A percentile compares a stretch with the other conserved stretches of the same genome.
These are phyloP conservation scores for Emys orbicularis DNA, from an alignment of 2,797 vertebrate genomes.

Conservation along the genomic window DNA sequence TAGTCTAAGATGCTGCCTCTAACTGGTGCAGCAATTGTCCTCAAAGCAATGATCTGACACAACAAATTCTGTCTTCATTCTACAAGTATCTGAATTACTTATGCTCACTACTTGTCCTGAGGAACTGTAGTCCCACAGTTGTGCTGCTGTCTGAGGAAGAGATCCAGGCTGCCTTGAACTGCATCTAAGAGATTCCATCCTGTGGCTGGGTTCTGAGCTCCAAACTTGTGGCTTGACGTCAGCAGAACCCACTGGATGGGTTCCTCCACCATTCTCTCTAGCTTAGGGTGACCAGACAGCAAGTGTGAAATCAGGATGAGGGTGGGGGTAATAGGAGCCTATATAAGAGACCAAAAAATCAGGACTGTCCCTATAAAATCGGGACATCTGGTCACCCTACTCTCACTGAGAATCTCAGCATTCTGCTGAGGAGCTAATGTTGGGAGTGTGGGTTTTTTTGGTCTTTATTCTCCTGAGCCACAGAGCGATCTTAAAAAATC, in stretches of 20 bases:
- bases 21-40: not conserved
- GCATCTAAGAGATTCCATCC: not conserved
- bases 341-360: too few relatives aligned
- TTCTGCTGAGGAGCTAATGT: too few relatives aligned
- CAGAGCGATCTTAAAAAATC: not conserved
- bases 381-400: too few relatives aligned
- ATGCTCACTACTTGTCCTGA: not conserved
- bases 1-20: too few relatives aligned
- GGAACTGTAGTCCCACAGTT: too few relatives aligned
- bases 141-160: not conserved
- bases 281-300: too few relatives aligned
- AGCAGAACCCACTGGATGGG: not conserved
- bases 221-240: rapidly evolving
- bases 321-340: too few relatives aligned
- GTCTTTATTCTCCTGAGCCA: not conserved
- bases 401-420: too few relatives aligned
- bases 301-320: too few relatives aligned
- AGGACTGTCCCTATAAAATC: too few relatives aligned
- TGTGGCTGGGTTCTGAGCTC: not conserved
- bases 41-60: not conserved
- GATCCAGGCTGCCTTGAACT: not conserved
- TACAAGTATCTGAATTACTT: not conserved
- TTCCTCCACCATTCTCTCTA: too few relatives aligned
- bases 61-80: not conserved
- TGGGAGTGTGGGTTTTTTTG: too few relatives aligned